Evolutionary conservation across 2,888 invertebrate genomes (phyloP), one percentile per base, ranked within the genome.

Genomic region (Argyra leucocephala): DNA sequence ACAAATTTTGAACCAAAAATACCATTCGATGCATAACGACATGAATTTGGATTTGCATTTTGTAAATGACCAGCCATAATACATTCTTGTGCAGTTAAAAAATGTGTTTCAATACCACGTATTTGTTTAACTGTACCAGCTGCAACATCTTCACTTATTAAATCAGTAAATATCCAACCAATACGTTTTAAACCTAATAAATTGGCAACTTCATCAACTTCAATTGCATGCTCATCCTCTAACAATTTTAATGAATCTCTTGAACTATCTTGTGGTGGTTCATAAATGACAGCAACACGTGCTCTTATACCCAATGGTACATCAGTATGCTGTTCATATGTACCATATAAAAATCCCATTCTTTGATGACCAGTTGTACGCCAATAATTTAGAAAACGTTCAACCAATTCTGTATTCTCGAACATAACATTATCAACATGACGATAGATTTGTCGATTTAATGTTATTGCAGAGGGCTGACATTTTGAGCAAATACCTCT

Each of bases 91-190:
- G 98, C 93, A 69, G 96, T 93, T 72, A 99, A 83, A 84, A 96
- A 91, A 80, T 93, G 91, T 37, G 85, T 84, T 71, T 87, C 85
- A 71, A 84, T 85, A 70, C 88, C 87, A 65, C 88, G 84, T 62
- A 85, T 79, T 73, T 86, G 86, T 79, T 84, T 82, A 6, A 95
- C 96, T 70, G 93, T 93, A 74, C 96, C 96, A 73, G 86, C 86
- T 73, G 86, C 86, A 60, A 88, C 81, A 81, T 94, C 91, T 71
- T 91, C 89, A 66, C 93, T 88, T 73, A 95, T 85, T 69, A 99
- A 85, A 84, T 99, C 99, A 22, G 98, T 98, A 81, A 99, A 99
- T 72, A 99, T 93, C 99, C 99, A 99, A 66, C 99, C 99, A 68
- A 99, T 89, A 71, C 79, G 78, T 69, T 81, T 81, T 73, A 99